A percentile compares a stretch with the other conserved stretches of the same genome.
These are phyloP conservation scores for Malthinus flaveolus DNA, from an alignment of 2,888 invertebrate species.

Conservation along the genomic window DNA sequence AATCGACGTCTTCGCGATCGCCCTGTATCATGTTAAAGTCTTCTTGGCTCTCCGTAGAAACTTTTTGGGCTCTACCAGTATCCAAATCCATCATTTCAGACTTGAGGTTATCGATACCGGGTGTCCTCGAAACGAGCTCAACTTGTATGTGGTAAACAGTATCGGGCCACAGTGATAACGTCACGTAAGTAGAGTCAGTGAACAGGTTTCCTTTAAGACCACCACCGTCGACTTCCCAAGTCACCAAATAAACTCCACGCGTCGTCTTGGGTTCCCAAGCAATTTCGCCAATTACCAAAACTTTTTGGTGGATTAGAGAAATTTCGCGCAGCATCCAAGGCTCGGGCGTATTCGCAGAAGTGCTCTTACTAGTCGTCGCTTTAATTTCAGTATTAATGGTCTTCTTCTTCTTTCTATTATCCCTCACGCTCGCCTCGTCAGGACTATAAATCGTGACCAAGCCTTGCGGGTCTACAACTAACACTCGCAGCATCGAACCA, in stretches of 20 bases:
- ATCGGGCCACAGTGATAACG: slow-evolving; percentile 79
- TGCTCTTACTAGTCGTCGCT: slow-evolving; percentile 57
- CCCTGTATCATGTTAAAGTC: slow-evolving; percentile 59
- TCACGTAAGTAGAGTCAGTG: slow-evolving; percentile 79
- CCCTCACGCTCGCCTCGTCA: slow-evolving; percentile 60
- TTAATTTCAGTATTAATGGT: slow-evolving; percentile 58
- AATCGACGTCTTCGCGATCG: slow-evolving; percentile 53
- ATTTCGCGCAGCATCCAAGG: slow-evolving; percentile 69
- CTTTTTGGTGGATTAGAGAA: slow-evolving; percentile 73
- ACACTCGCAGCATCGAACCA: slow-evolving; percentile 66
- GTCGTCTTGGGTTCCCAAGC: slow-evolving; percentile 71
- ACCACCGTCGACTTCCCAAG: slow-evolving; percentile 83
- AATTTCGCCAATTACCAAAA: slow-evolving; percentile 71
- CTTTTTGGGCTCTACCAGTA: slow-evolving; percentile 65
- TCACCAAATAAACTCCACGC: slow-evolving; percentile 74
- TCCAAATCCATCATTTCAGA: slow-evolving; percentile 69
- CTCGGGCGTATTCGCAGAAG: slow-evolving; percentile 57
- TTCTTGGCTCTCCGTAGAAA: slow-evolving; percentile 66
- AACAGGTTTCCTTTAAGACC: slow-evolving; percentile 80
- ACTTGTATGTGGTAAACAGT: slow-evolving; percentile 82
- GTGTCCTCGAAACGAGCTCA: slow-evolving; percentile 64
- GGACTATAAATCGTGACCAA: slow-evolving; percentile 73
- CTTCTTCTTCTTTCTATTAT: slow-evolving; percentile 53
- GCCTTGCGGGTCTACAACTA: slow-evolving; percentile 72
- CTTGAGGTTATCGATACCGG: slow-evolving; percentile 64